These are phyloP conservation scores for Polietes domitor DNA, from an alignment of 2,888 invertebrate species.

Conservation along the genomic window DNA sequence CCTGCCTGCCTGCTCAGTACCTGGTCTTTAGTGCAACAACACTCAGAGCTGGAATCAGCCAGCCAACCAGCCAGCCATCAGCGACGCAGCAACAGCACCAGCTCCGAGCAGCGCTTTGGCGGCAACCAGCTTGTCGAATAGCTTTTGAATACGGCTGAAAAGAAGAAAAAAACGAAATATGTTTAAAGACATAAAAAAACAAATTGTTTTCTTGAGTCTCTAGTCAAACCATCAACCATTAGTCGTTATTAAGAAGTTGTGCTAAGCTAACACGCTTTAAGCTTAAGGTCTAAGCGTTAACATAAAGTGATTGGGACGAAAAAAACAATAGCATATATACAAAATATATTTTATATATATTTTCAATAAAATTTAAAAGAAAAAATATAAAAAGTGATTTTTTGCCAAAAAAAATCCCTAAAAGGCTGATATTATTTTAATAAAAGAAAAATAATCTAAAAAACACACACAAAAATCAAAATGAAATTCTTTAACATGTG, in stretches of 20 bases:
- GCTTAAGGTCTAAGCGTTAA: conserved; percentile 64
- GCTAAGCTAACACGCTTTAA: conserved; percentile 73
- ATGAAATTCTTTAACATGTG: conserved; percentile 79
- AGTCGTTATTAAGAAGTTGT: conserved; percentile 75
- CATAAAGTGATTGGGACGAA: conserved; percentile 55
- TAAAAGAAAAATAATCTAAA: conserved; percentile 45
- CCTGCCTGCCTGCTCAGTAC: conserved; percentile 15
- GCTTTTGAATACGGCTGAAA: conserved; percentile 50
- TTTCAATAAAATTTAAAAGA: conserved; percentile 32
- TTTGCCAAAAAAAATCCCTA: conserved; percentile 44
- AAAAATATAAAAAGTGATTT: conserved; percentile 32
- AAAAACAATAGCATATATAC: conserved; percentile 32
- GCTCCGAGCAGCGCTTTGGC: not conserved
- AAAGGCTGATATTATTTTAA: conserved; percentile 64
- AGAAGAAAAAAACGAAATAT: conserved; percentile 46
- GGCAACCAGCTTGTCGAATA: conserved; percentile 47
- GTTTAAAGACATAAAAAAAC: conserved; percentile 64
- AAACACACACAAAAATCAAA: conserved; percentile 66
- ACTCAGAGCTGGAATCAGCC: conserved; percentile 39
- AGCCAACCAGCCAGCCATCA: conserved; percentile 25
- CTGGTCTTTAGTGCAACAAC: conserved; percentile 39
- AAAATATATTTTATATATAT: conserved; percentile 27
- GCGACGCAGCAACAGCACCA: conserved; percentile 51
- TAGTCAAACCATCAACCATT: conserved; percentile 68
- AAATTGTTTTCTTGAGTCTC: conserved; percentile 72